Percentiles rank a stretch among this genome's conserved stretches.
Conservation (phyloP, 1,140 invertebrate species). For the Megalopta genalis region DNA sequence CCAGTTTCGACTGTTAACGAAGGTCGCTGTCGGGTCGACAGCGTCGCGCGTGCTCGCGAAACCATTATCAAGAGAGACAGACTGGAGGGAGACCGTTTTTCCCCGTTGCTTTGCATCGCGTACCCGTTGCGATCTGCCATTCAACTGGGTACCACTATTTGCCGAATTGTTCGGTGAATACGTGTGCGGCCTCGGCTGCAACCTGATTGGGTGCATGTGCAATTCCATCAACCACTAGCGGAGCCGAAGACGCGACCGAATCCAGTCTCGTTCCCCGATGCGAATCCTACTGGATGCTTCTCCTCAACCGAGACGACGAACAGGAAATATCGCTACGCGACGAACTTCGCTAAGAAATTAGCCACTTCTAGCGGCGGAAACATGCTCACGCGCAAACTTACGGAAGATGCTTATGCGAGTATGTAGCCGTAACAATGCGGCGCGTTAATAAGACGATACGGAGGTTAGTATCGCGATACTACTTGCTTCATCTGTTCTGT, state of each 20-base stretch:
- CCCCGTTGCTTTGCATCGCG: background rate
- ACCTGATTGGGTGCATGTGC: conserved; percentile 36
- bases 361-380: background rate
- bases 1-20: too few relatives aligned
- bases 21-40: background rate
- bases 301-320: background rate
- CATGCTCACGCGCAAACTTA: too few relatives aligned
- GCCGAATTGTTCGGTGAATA: conserved; percentile 36
- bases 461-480: too few relatives aligned
- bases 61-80: conserved; percentile 7
- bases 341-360: background rate
- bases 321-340: background rate
- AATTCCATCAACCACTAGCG: conserved; percentile 17
- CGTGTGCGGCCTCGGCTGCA: conserved; percentile 11
- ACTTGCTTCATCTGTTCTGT: too few relatives aligned
- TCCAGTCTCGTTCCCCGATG: background rate
- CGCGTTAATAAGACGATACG: too few relatives aligned
- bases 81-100: background rate
- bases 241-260: background rate
- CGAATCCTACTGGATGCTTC: background rate
- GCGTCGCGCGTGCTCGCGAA: background rate
- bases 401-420: too few relatives aligned
- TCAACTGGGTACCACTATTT: conserved; percentile 20
- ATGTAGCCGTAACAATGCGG: too few relatives aligned
- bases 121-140: conserved; percentile 21